Percentiles rank a stretch among this genome's conserved stretches.
These are phyloP conservation scores for Limnothrissa miodon DNA, from an alignment of 2,113 vertebrate genomes.

Conservation along the genomic window DNA sequence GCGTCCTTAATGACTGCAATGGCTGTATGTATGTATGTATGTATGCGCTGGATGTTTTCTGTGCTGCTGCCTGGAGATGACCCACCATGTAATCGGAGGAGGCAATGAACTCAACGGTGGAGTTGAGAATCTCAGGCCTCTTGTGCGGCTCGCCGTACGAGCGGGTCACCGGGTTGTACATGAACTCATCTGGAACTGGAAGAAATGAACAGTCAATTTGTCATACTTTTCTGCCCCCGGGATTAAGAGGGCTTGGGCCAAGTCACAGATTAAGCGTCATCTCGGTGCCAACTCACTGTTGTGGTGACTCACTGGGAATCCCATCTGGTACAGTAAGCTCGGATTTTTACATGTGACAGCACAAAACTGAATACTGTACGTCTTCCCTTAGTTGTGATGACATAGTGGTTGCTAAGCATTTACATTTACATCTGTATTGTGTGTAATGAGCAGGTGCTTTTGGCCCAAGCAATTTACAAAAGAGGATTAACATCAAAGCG, in stretches of 20 bases:
- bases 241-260: neutral
- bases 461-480: neutral
- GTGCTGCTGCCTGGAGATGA: neutral
- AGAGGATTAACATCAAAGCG: too few species aligned
- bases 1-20: neutral
- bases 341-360: neutral
- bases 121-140: slow-evolving; percentile 93
- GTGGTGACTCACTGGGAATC: neutral
- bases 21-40: neutral
- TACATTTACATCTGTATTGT: too few species aligned
- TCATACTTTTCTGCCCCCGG: neutral
- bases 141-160: slow-evolving; percentile 97
- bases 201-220: neutral
- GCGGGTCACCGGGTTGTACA: slow-evolving; percentile 95
- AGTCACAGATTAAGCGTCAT: neutral
- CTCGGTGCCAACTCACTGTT: neutral
- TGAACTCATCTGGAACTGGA: slow-evolving; percentile 95
- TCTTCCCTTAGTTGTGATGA: neutral
- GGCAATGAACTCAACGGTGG: slow-evolving; percentile 96
- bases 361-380: neutral
- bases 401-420: neutral
- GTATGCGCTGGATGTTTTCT: neutral
- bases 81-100: slow-evolving; percentile 98
- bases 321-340: neutral
- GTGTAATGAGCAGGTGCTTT: too few species aligned